phyloP scores from a whole-genome alignment of 2,113 vertebrate genomes.

The Pomatostomus ruficeps region DNA sequence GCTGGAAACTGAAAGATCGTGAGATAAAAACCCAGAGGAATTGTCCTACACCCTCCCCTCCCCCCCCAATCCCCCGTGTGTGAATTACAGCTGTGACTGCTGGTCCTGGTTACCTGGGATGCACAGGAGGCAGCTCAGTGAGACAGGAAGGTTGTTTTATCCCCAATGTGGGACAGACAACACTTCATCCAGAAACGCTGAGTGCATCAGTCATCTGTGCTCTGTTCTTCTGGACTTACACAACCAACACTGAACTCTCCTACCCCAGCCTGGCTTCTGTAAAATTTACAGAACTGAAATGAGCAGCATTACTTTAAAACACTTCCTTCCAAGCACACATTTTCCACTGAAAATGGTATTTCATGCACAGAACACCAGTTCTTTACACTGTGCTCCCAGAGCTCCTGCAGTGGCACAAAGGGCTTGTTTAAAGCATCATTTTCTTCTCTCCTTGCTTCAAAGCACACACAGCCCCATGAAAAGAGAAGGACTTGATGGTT shows the following conservation, averaged over 20 bases:
- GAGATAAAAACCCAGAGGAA: background rate
- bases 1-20: rapidly evolving
- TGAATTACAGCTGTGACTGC: background rate
- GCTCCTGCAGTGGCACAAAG: background rate
- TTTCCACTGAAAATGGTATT: background rate
- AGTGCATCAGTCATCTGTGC: background rate
- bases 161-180: background rate
- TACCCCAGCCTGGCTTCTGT: background rate
- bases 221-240: background rate
- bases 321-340: background rate
- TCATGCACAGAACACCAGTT: background rate
- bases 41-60: too few relatives aligned
- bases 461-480: rapidly evolving
- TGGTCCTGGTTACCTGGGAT: background rate
- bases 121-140: background rate
- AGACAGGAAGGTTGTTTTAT: background rate
- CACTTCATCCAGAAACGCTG: background rate
- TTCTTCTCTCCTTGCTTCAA: background rate
- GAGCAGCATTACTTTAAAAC: background rate
- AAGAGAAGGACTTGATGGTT: background rate
- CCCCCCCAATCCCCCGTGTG: too few relatives aligned
- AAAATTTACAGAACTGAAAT: background rate
- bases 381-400: background rate
- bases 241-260: background rate
- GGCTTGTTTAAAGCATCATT: background rate